Evolutionary conservation across 1,140 invertebrate species (phyloP).

Genomic region (Apis florea): DNA sequence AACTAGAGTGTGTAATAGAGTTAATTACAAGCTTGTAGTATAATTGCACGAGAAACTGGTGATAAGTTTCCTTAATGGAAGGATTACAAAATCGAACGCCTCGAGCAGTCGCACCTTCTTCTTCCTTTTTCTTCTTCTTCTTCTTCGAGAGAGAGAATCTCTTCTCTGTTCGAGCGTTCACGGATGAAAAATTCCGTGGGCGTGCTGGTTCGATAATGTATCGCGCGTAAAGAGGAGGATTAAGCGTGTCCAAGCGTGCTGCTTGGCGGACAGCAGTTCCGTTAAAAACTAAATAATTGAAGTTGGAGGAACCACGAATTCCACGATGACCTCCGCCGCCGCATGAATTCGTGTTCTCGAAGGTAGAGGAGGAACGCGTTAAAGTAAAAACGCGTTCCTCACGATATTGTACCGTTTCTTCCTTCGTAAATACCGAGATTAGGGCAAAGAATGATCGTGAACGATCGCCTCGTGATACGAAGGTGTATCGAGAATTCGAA

Average conservation of each 20-base stretch:
- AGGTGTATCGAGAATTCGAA: slow-evolving; percentile 3
- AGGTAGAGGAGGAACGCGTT: not conserved
- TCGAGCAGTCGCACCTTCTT: slow-evolving; percentile 35
- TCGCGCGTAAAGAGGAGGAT: slow-evolving; percentile 63
- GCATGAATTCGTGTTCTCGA: slow-evolving; percentile 27
- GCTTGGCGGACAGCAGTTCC: slow-evolving; percentile 19
- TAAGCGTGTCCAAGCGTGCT: slow-evolving; percentile 47
- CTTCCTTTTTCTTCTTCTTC: too few species aligned
- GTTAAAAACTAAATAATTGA: slow-evolving; percentile 57
- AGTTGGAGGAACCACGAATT: slow-evolving; percentile 15
- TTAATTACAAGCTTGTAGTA: slow-evolving; percentile 14
- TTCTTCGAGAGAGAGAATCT: not conserved
- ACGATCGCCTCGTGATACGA: not conserved
- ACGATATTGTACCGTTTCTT: not conserved
- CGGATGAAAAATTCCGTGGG: slow-evolving; percentile 58
- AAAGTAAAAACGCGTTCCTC: not conserved
- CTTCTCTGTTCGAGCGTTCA: slow-evolving; percentile 24
- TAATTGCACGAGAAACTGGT: slow-evolving; percentile 41
- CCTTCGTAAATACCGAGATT: slow-evolving; percentile 40
- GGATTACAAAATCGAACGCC: slow-evolving; percentile 55
- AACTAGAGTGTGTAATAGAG: slow-evolving; percentile 18
- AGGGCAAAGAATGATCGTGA: slow-evolving; percentile 6
- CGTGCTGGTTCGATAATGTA: slow-evolving; percentile 58
- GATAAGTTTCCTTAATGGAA: slow-evolving; percentile 44
- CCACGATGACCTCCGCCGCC: not conserved